Evolutionary conservation across 2,113 vertebrate species (phyloP).

Genomic region (Gymnarchus niloticus): DNA sequence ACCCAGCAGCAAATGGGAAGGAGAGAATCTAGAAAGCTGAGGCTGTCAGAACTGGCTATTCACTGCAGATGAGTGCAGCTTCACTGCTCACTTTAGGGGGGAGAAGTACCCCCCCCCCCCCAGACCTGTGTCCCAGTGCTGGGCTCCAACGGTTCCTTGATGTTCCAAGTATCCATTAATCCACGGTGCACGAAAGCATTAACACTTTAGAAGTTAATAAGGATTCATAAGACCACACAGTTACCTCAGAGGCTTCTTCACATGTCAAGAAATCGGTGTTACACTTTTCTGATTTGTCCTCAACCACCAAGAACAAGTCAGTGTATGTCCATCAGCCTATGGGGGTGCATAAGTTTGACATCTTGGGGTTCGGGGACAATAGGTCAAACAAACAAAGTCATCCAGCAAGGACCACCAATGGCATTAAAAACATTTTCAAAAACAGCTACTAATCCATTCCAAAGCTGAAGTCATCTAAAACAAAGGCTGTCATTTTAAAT

Average conservation of each 20-base stretch:
- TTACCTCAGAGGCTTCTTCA: neutral
- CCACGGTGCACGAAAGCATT: neutral
- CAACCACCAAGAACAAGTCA: neutral
- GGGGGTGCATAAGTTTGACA: neutral
- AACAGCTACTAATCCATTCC: neutral
- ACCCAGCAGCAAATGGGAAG: neutral
- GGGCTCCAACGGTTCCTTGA: neutral
- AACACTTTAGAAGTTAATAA: neutral
- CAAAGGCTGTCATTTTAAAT: neutral
- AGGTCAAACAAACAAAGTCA: neutral
- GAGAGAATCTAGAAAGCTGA: too few relatives aligned
- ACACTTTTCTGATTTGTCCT: neutral
- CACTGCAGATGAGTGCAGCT: neutral
- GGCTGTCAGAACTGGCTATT: neutral
- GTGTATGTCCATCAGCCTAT: slow-evolving; percentile 15
- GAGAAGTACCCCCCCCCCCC: neutral
- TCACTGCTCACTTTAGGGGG: neutral
- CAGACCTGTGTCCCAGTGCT: neutral
- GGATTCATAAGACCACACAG: neutral
- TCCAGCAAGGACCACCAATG: neutral
- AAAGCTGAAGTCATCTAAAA: neutral
- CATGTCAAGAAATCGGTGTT: neutral
- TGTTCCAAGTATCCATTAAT: neutral
- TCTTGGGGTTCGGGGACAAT: neutral
- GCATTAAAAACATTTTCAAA: neutral